Conservation (phyloP, 2,113 vertebrate species). For the Macrotis lagotis region DNA sequence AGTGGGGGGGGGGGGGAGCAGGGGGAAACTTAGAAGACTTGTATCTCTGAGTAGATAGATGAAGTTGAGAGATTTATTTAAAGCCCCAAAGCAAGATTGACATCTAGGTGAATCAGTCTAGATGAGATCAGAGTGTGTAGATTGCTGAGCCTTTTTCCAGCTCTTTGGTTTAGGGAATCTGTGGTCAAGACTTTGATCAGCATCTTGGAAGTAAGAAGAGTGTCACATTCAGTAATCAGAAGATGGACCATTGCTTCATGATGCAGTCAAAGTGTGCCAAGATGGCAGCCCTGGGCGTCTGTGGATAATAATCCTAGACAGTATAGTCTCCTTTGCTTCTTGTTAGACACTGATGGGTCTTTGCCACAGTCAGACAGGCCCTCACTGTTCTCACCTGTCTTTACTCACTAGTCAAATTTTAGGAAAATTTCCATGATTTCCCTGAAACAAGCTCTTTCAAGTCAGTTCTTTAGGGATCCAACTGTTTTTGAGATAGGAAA, state of each 20-base stretch:
- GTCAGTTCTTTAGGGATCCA: not conserved
- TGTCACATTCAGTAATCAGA: not conserved
- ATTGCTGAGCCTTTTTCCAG: not conserved
- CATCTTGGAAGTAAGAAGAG: constrained; percentile 26
- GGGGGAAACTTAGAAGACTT: not conserved
- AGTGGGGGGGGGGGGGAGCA: no score
- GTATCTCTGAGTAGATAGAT: not conserved
- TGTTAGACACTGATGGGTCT: not conserved
- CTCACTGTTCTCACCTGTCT: constrained; percentile 2
- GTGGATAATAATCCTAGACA: not conserved
- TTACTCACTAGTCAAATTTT: constrained; percentile 35
- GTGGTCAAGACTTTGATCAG: not conserved
- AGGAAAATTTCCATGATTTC: not conserved
- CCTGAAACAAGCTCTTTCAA: not conserved
- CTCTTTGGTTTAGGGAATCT: not conserved
- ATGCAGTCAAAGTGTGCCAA: not conserved
- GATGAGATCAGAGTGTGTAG: not conserved
- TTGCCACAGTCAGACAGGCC: not conserved
- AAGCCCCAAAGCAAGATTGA: not conserved
- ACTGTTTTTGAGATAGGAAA: constrained; percentile 18
- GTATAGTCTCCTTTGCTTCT: not conserved
- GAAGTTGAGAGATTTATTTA: not conserved
- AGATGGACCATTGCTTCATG: not conserved
- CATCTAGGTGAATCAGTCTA: not conserved
- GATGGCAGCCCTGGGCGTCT: not conserved